phyloP scores from a whole-genome alignment of 2,113 vertebrate genomes.

The Machaerirhynchus nigripectus region DNA sequence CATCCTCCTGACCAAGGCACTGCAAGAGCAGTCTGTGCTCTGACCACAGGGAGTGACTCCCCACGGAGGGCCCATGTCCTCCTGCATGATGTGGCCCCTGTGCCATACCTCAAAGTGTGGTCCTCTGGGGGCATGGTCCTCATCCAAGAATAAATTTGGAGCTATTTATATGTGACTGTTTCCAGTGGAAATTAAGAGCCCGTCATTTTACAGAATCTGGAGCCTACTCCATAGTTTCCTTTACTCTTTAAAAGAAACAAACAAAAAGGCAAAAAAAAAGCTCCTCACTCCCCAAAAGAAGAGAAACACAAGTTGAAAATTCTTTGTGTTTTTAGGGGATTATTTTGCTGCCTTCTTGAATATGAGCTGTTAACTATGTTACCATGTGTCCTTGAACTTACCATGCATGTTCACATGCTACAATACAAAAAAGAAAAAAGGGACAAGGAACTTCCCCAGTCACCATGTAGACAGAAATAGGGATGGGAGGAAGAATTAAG shows the following conservation, averaged over 20 bases:
- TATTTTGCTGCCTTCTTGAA: neutral
- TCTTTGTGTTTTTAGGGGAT: neutral
- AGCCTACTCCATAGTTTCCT: neutral
- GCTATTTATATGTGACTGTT: neutral
- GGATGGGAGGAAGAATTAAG: neutral
- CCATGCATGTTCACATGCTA: neutral
- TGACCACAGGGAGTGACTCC: neutral
- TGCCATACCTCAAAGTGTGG: neutral
- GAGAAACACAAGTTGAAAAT: neutral
- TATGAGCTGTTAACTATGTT: neutral
- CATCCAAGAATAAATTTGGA: neutral
- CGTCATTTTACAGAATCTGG: neutral
- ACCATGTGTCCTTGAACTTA: neutral
- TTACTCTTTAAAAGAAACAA: neutral
- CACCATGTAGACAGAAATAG: neutral
- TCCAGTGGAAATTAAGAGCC: neutral
- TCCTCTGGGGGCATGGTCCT: neutral
- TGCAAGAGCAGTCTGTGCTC: neutral
- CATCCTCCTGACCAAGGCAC: neutral
- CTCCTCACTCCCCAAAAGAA: neutral
- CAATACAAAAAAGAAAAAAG: neutral
- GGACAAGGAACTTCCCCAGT: neutral
- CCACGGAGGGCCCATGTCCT: neutral
- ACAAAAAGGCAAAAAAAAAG: neutral
- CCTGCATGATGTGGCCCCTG: accelerated